Percentiles rank a stretch among this genome's conserved stretches.
phyloP scores from a whole-genome alignment of 2,888 invertebrate species.

The Linnaemya vulpina region DNA sequence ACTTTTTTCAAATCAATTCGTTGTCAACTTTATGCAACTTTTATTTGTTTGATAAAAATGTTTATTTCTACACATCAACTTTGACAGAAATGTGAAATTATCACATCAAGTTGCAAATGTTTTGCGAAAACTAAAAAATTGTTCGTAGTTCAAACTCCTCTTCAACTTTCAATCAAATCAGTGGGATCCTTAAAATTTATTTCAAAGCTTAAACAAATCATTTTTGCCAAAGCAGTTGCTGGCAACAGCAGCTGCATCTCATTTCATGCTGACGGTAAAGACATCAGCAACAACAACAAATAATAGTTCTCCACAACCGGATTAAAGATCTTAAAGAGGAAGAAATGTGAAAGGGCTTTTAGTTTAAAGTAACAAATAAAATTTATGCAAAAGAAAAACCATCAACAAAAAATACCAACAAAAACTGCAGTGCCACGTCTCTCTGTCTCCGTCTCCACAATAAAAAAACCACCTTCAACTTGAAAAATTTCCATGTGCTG shows the following conservation, averaged over 20 bases:
- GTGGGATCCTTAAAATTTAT: neutral
- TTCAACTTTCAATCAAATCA: slow-evolving; percentile 19
- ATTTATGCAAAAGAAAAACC: neutral
- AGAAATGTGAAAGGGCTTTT: slow-evolving; percentile 60
- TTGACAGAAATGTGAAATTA: slow-evolving; percentile 13
- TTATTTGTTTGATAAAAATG: slow-evolving; percentile 38
- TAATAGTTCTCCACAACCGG: neutral
- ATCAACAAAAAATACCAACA: neutral
- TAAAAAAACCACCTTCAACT: neutral
- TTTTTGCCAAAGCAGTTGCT: neutral
- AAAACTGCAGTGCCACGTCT: too few relatives aligned
- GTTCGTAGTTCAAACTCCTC: slow-evolving; percentile 25
- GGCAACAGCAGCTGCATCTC: neutral
- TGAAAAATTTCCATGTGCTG: neutral
- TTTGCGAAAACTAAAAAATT: slow-evolving; percentile 48
- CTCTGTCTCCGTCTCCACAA: too few relatives aligned
- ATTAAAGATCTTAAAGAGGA: slow-evolving; percentile 25
- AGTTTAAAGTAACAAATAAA: neutral
- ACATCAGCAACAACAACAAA: neutral
- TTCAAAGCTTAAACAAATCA: neutral
- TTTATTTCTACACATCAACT: slow-evolving; percentile 5
- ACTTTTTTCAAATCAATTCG: too few relatives aligned
- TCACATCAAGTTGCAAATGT: slow-evolving; percentile 37
- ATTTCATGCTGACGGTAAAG: neutral
- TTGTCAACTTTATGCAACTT: neutral